Conservation (phyloP, 2,888 invertebrate species). For the Gastracanthus pulcherrimus region DNA sequence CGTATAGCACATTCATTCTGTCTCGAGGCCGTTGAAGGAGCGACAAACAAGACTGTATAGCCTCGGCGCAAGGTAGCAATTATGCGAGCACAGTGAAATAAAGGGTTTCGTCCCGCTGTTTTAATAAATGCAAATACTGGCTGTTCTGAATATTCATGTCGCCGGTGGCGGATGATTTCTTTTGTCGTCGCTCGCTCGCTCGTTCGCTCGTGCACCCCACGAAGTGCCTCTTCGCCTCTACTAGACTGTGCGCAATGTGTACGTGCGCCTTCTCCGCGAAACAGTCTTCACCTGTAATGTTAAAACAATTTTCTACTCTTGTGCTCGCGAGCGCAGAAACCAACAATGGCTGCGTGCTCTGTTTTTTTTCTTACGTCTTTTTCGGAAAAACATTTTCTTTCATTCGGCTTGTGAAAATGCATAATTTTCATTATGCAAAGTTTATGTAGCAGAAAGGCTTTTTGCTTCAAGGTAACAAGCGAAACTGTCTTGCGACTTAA, state of each 20-base stretch:
- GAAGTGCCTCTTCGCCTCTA: background rate
- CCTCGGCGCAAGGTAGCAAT: slow-evolving; percentile 65
- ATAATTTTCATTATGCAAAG: background rate
- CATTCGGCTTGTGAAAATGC: background rate
- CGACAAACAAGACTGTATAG: slow-evolving; percentile 55
- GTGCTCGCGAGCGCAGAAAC: background rate
- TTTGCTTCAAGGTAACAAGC: too few relatives aligned
- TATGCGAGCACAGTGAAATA: slow-evolving; percentile 66
- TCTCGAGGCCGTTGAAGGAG: slow-evolving; percentile 34
- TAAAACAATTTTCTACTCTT: slow-evolving; percentile 35
- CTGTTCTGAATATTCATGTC: slow-evolving; percentile 71
- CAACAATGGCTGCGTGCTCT: background rate
- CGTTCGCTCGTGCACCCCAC: background rate
- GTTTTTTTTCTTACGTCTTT: background rate
- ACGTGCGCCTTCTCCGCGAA: background rate
- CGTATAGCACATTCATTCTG: slow-evolving; percentile 39
- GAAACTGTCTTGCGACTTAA: too few relatives aligned
- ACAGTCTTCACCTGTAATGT: slow-evolving; percentile 7
- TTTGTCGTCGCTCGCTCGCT: slow-evolving; percentile 66
- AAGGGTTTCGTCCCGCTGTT: slow-evolving; percentile 69
- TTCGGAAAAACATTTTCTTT: background rate
- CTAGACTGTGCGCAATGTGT: background rate
- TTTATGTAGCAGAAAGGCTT: too few relatives aligned
- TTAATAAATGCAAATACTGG: slow-evolving; percentile 73
- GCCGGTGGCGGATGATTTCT: slow-evolving; percentile 68